Evolutionary conservation across 2,113 vertebrate species (phyloP), one percentile per base, ranked within the genome.

Genomic region (Platanista minor): DNA sequence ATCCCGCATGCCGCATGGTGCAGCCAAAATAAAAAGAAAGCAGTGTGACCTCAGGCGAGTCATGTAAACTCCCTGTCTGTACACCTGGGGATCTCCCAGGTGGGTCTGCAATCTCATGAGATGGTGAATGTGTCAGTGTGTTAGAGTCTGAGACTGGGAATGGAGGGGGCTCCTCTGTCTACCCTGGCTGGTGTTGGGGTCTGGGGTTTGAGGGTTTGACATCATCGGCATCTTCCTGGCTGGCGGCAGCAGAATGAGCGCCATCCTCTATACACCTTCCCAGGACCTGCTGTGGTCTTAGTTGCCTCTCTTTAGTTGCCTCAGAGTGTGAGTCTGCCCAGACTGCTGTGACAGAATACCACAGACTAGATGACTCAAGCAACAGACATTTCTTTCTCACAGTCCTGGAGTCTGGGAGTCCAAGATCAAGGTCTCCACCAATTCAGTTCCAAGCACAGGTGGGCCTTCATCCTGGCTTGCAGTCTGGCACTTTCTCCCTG

Each of bases 91-190:
- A 12, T 49, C 36, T 66, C 31, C 31, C 52, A 43, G 33, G 49
- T n/a, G 31, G 25, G 31, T 36, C 23, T 41, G 33, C 29, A 39
- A 17, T 46, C 46, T 31, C 69, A 9, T 6, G 5, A 71, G 54
- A 78, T 17, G 54, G 27, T 25, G 3, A 61, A 21, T 1, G 3
- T 9, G 3, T 21, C 0, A 0, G 27, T 23, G n/a, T 31, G 33
- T 3, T 33, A 33, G 43, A 2, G 8, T 29, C 29, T 59, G 81
- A 90, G n/a, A 9, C 18, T 23, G 18, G 54, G 69, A 10, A 66
- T 8, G 49, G 46, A 52, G 49, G 6, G 18, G 62, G 39, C 2
- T 20, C 2, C 85, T 82, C 59, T 4, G 13, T 27, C 49, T 3
- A 52, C 52, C 52, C 52, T 5, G 5, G 52, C 52, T 52, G 52